phyloP scores from a whole-genome alignment of 1,140 invertebrate species.

The Aphidius gifuensis region DNA sequence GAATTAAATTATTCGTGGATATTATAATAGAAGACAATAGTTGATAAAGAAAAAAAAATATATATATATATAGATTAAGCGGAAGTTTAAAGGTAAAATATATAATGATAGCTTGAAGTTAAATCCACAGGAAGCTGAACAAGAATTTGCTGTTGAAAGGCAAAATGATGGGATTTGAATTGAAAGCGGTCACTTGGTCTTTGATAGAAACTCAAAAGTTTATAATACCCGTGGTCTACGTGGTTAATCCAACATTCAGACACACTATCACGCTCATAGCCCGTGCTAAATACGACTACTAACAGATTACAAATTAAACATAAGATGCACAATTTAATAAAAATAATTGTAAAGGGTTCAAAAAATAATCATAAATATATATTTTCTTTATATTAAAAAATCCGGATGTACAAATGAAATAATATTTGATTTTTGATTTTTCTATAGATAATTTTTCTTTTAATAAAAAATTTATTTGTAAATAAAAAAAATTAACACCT shows the following conservation, averaged over 20 bases:
- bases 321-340: constrained; percentile 32
- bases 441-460: no score
- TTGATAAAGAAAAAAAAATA: background rate
- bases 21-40: background rate
- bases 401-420: no score
- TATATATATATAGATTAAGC: background rate
- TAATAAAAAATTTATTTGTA: no score
- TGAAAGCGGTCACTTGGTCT: constrained; percentile 11
- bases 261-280: constrained; percentile 38
- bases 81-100: no score
- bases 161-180: background rate
- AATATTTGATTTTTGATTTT: no score
- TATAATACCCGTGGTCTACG: constrained; percentile 20
- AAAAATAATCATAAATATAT: no score
- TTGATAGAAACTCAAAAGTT: constrained; percentile 13
- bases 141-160: no score
- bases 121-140: no score
- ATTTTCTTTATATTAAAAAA: no score
- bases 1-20: background rate
- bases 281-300: constrained; percentile 33
- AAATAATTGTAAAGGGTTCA: no score
- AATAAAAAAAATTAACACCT: no score
- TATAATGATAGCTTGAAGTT: no score
- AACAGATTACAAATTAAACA: constrained; percentile 44
- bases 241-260: constrained; percentile 39